Evolutionary conservation across 2,888 invertebrate species (phyloP).

Genomic region (Mimachlamys varia): DNA sequence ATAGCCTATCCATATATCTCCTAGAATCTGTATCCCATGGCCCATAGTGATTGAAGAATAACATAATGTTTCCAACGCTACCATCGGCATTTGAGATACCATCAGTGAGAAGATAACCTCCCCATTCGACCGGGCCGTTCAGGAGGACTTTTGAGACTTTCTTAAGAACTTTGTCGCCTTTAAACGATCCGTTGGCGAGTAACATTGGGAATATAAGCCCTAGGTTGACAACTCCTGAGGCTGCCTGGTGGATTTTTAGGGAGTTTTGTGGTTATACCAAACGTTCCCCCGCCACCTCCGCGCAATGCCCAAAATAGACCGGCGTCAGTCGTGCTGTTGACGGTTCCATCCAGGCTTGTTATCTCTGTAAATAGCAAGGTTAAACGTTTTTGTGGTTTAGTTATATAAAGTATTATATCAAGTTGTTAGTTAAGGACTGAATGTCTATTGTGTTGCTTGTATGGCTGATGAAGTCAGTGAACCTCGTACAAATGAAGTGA

Average conservation of each 20-base stretch:
- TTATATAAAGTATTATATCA: too few species aligned
- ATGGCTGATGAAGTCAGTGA: too few species aligned
- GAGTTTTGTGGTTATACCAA: conserved; percentile 55
- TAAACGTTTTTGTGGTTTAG: too few species aligned
- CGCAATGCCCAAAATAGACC: conserved; percentile 59
- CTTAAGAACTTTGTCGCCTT: conserved; percentile 46
- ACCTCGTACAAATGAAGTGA: too few species aligned
- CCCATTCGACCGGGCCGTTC: conserved; percentile 49
- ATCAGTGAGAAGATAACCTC: conserved; percentile 47
- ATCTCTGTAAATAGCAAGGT: conserved; percentile 37
- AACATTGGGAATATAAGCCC: conserved; percentile 37
- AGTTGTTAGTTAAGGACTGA: too few species aligned
- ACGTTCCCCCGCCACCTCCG: conserved; percentile 59
- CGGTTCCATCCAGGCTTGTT: conserved; percentile 40
- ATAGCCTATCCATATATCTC: conserved; percentile 45
- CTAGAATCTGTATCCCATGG: conserved; percentile 41
- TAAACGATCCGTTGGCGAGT: conserved; percentile 2
- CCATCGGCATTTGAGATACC: background rate
- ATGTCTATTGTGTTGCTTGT: too few species aligned
- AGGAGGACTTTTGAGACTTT: conserved; percentile 43
- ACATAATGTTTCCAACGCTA: conserved; percentile 10
- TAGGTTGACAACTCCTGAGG: conserved; percentile 44
- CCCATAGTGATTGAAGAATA: conserved; percentile 49
- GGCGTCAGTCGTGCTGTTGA: background rate
- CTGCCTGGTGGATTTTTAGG: conserved; percentile 55